phyloP scores from a whole-genome alignment of 37 sponge, comb jelly and placozoan species.

The Agelas oroides region DNA sequence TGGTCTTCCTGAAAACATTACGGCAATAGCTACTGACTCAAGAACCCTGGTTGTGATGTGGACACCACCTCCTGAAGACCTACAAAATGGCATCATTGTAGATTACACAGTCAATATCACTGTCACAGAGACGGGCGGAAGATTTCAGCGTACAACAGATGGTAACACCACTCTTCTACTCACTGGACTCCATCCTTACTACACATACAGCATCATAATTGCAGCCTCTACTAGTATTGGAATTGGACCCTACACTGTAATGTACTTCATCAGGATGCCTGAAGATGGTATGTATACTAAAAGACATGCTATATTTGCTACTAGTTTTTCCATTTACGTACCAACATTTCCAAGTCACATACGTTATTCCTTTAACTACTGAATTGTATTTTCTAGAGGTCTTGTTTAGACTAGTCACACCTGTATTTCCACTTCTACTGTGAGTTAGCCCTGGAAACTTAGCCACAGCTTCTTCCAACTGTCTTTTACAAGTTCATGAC shows the following conservation, averaged over 20 bases:
- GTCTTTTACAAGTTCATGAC: no score
- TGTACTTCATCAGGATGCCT: slow-evolving; percentile 9
- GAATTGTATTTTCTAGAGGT: no score
- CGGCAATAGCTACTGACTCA: not conserved
- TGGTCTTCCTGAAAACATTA: not conserved
- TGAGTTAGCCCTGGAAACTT: no score
- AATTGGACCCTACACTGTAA: not conserved
- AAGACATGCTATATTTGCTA: not conserved
- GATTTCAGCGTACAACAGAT: not conserved
- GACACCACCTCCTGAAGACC: not conserved
- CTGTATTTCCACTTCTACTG: no score
- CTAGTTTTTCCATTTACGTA: not conserved
- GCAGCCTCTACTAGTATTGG: slow-evolving; percentile 10
- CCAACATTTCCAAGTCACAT: not conserved
- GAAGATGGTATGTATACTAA: slow-evolving; percentile 24
- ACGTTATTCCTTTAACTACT: no score
- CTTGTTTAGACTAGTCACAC: no score
- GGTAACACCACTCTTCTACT: not conserved
- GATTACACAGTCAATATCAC: slow-evolving; percentile 7
- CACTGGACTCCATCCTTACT: slow-evolving; percentile 30
- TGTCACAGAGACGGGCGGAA: slow-evolving; percentile 5
- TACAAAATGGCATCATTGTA: slow-evolving; percentile 25
- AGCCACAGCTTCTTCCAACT: no score
- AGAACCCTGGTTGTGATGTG: not conserved
- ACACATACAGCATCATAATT: not conserved